Percentiles rank a stretch among this genome's conserved stretches.
phyloP scores from a whole-genome alignment of 2,888 invertebrate species.

The Leucophenga maculata region DNA sequence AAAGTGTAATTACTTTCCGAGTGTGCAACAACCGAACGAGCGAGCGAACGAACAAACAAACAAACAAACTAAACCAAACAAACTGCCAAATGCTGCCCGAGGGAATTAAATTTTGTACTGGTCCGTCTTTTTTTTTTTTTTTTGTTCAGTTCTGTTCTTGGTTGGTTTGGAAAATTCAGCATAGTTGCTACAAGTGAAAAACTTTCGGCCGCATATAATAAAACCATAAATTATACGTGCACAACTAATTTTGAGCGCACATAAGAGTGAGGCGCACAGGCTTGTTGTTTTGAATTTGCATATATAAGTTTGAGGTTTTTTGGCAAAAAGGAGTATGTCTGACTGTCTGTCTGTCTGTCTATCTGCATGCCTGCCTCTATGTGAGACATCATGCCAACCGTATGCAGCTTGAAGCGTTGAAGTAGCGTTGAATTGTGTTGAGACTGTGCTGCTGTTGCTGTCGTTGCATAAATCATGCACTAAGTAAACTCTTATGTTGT shows the following conservation, averaged over 20 bases:
- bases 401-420: not conserved
- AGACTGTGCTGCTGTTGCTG: constrained; percentile 10
- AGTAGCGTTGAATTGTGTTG: not conserved
- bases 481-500: constrained; percentile 24
- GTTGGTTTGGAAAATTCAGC: too few species aligned
- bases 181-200: too few species aligned
- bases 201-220: constrained; percentile 13
- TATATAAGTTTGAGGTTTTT: too few species aligned
- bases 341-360: too few species aligned
- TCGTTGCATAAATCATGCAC: constrained; percentile 24
- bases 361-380: too few species aligned
- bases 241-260: constrained; percentile 8
- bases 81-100: constrained; percentile 20
- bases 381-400: too few species aligned
- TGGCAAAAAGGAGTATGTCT: too few species aligned
- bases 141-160: too few species aligned
- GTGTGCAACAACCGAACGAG: too few species aligned
- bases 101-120: constrained; percentile 12
- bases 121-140: too few species aligned
- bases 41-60: too few species aligned
- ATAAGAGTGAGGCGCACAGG: not conserved
- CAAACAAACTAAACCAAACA: not conserved
- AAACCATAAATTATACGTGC: constrained; percentile 22
- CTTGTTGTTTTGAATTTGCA: too few species aligned
- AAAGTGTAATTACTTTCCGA: constrained; percentile 20